phyloP scores from a whole-genome alignment of 37 sponge, comb jelly and placozoan species.

The Cliona cf. orientalis region DNA sequence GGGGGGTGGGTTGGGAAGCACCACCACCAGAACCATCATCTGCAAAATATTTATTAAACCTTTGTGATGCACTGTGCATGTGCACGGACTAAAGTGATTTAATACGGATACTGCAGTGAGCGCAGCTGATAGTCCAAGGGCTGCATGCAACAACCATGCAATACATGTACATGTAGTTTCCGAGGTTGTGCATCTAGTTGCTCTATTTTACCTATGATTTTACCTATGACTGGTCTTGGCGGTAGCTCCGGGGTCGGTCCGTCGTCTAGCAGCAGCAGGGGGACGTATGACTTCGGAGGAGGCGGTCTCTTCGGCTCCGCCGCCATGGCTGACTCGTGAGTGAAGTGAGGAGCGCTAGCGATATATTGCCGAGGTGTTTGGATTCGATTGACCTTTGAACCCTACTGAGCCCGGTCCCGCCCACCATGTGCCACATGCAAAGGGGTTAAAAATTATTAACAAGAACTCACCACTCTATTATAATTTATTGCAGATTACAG shows the following conservation, averaged over 20 bases:
- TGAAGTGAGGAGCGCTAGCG: too few relatives aligned
- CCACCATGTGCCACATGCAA: too few relatives aligned
- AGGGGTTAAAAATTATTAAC: background rate
- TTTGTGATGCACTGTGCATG: too few relatives aligned
- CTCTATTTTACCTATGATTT: background rate
- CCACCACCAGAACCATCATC: background rate
- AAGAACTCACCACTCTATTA: background rate
- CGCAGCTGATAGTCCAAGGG: too few relatives aligned
- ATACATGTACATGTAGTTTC: background rate
- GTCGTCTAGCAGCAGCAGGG: constrained; percentile 20
- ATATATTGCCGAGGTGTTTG: too few relatives aligned
- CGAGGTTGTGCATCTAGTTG: background rate
- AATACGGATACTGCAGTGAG: too few relatives aligned
- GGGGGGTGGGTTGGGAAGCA: background rate
- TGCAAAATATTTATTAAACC: too few relatives aligned
- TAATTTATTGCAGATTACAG: background rate
- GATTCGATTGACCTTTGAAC: too few relatives aligned
- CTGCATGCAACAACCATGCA: background rate
- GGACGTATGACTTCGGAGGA: constrained; percentile 75
- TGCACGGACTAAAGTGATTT: too few relatives aligned
- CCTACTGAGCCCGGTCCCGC: too few relatives aligned
- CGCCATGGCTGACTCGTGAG: constrained; percentile 14
- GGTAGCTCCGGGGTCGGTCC: constrained; percentile 32
- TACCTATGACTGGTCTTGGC: constrained; percentile 47
- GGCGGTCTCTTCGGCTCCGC: constrained; percentile 58